A percentile compares a stretch with the other conserved stretches of the same genome.
Conservation (phyloP, 2,797 vertebrate species). For the Rhynchonycteris naso region DNA sequence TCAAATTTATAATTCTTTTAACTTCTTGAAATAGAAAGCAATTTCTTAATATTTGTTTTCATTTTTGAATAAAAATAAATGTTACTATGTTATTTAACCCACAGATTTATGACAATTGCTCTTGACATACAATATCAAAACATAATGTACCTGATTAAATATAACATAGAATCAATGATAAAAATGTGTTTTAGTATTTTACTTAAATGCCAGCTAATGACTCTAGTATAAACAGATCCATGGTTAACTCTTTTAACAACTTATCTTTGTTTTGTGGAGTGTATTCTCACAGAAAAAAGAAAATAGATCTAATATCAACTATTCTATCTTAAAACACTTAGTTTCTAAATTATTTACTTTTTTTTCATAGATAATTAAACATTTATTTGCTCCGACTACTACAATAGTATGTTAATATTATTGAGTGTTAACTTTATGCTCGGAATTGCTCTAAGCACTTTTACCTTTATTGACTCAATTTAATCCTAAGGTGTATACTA, state of each 20-base stretch:
- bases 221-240: not conserved
- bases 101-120: not conserved
- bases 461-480: not conserved
- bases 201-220: not conserved
- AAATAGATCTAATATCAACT: not conserved
- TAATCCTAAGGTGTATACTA: not conserved
- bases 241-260: not conserved
- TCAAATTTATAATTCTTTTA: not conserved
- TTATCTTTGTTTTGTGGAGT: not conserved
- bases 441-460: not conserved
- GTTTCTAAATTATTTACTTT: not conserved
- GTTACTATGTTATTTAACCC: not conserved
- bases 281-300: not conserved
- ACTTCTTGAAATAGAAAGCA: not conserved
- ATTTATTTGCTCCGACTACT: not conserved
- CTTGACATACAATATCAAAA: not conserved
- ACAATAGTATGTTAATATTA: not conserved
- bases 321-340: not conserved
- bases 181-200: not conserved
- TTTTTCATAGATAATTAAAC: not conserved
- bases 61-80: not conserved
- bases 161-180: not conserved
- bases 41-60: not conserved
- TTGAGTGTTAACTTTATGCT: not conserved
- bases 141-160: constrained; percentile 12